Conservation (phyloP, 2,113 vertebrate genomes). For the Romanogobio albipinnatus region DNA sequence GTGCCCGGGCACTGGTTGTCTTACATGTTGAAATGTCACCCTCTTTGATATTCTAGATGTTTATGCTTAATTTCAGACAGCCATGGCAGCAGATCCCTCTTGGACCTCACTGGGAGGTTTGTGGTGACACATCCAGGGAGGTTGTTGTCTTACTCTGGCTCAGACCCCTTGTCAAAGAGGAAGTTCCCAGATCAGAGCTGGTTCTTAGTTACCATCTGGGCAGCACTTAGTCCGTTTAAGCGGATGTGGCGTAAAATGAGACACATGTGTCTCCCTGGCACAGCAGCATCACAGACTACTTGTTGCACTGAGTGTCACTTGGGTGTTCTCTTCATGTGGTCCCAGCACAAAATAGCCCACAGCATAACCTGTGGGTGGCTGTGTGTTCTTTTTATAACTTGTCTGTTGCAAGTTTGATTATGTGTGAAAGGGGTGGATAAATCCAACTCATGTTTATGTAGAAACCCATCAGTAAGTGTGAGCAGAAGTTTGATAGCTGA, state of each 20-base stretch:
- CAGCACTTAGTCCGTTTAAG: constrained; percentile 32
- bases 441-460: constrained; percentile 68
- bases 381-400: constrained; percentile 62
- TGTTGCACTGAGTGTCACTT: constrained; percentile 60
- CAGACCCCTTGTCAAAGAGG: constrained; percentile 19
- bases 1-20: neutral
- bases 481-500: constrained; percentile 31
- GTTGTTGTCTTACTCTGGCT: constrained; percentile 30
- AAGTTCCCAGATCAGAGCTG: constrained; percentile 43
- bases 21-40: constrained; percentile 20
- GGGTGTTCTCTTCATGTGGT: constrained; percentile 72
- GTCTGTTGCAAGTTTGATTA: constrained; percentile 61
- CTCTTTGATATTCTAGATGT: constrained; percentile 27
- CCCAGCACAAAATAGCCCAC: constrained; percentile 65
- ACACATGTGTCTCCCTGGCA: constrained; percentile 52
- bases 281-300: constrained; percentile 46
- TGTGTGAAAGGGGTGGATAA: constrained; percentile 69
- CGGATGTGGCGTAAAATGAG: constrained; percentile 60
- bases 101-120: constrained; percentile 27
- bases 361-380: constrained; percentile 31
- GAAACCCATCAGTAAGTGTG: constrained; percentile 55
- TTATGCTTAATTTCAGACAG: constrained; percentile 23
- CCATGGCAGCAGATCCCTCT: constrained; percentile 22
- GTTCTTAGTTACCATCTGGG: constrained; percentile 51
- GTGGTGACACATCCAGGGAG: constrained; percentile 30